Evolutionary conservation across 2,888 invertebrate genomes (phyloP).

Genomic region (Sinotaia quadrata): DNA sequence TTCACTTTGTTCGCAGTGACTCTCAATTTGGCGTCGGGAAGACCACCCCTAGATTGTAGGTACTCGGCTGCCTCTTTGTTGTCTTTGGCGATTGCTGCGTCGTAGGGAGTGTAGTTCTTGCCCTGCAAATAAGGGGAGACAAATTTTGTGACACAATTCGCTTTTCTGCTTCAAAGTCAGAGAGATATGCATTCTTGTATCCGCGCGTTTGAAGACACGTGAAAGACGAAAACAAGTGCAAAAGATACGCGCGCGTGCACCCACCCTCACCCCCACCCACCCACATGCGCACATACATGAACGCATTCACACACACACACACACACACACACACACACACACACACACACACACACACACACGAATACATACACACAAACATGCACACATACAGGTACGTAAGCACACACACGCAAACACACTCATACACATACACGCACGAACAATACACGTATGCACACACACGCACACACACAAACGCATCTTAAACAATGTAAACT

Average conservation of each 20-base stretch:
- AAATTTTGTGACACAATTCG: too few relatives aligned
- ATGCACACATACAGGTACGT: neutral
- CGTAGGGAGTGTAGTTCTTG: slow-evolving; percentile 89
- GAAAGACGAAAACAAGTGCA: too few relatives aligned
- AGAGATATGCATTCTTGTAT: too few relatives aligned
- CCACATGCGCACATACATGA: neutral
- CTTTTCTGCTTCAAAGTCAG: too few relatives aligned
- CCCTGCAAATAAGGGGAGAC: slow-evolving; percentile 74
- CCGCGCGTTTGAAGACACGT: too few relatives aligned
- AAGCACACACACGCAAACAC: neutral
- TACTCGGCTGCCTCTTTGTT: slow-evolving; percentile 93
- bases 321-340: neutral
- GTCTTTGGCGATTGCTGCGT: slow-evolving; percentile 89
- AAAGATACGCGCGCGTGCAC: neutral
- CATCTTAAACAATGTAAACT: too few relatives aligned
- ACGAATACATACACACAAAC: neutral
- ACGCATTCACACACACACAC: neutral
- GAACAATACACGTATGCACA: too few relatives aligned
- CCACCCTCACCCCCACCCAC: neutral
- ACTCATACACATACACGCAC: neutral
- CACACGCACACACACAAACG: too few relatives aligned
- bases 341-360: neutral
- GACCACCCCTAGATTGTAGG: slow-evolving; percentile 90
- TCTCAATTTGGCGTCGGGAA: slow-evolving; percentile 82
- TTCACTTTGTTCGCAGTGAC: slow-evolving; percentile 41